phyloP scores from a whole-genome alignment of 2,888 invertebrate species.

The Dryococelus australis region DNA sequence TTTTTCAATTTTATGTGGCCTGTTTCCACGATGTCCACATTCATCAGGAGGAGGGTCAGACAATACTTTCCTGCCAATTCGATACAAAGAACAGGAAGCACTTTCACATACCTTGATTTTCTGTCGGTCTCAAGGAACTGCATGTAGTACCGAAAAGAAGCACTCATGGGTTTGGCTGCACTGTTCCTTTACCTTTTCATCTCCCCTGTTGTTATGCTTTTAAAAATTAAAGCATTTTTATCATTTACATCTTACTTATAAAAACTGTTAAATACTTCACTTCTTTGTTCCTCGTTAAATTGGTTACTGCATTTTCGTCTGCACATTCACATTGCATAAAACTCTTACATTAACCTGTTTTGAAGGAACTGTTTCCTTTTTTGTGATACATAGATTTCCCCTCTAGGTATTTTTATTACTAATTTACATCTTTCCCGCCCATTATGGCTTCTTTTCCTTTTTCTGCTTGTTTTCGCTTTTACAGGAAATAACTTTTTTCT shows the following conservation, averaged over 20 bases:
- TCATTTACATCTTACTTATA: too few relatives aligned
- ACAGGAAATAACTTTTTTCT: neutral
- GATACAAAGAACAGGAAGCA: neutral
- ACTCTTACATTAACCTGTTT: too few relatives aligned
- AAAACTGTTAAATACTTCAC: too few relatives aligned
- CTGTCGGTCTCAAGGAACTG: neutral
- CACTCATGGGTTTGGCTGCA: neutral
- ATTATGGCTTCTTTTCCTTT: too few relatives aligned
- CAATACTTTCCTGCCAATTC: neutral
- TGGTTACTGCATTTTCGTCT: too few relatives aligned
- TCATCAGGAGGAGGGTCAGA: neutral
- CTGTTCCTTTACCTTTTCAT: neutral
- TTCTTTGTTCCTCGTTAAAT: too few relatives aligned
- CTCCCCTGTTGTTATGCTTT: neutral
- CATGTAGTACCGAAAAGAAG: neutral
- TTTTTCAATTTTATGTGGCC: neutral
- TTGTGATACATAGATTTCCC: too few relatives aligned
- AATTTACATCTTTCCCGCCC: too few relatives aligned
- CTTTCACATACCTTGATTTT: neutral
- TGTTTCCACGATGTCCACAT: neutral
- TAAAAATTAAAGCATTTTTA: constrained; percentile 37
- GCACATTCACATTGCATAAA: too few relatives aligned
- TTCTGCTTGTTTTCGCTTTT: neutral
- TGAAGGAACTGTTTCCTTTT: too few relatives aligned
- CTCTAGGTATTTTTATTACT: too few relatives aligned